phyloP scores from a whole-genome alignment of 2,113 vertebrate species.

The Ictidomys tridecemlineatus region DNA sequence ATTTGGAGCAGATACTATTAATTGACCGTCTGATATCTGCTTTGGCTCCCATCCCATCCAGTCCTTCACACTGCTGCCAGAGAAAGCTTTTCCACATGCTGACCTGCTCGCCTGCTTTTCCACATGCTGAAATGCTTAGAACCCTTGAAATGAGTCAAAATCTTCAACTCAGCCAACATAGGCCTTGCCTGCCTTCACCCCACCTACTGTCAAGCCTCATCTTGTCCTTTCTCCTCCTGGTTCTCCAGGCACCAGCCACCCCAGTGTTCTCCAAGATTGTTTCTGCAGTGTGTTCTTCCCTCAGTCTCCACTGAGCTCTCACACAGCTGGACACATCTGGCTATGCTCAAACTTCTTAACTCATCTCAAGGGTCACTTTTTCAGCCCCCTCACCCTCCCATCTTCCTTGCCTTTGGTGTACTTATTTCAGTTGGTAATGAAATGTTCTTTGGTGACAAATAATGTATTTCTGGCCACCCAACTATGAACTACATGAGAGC shows the following conservation, averaged over 20 bases:
- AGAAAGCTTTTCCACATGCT: background rate
- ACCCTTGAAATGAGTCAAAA: background rate
- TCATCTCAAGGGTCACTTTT: background rate
- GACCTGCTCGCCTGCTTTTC: background rate
- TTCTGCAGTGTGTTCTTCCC: background rate
- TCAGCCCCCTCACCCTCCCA: background rate
- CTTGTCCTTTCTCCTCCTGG: background rate
- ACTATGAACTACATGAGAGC: background rate
- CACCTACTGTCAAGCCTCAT: background rate
- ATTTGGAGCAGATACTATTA: background rate
- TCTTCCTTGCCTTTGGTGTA: background rate
- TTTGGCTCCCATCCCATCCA: background rate
- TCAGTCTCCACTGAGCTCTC: background rate
- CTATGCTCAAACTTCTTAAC: background rate
- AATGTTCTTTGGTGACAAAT: background rate
- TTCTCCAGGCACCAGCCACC: background rate
- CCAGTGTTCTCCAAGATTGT: background rate
- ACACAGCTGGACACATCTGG: background rate
- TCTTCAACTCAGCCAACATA: background rate
- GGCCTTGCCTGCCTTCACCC: background rate
- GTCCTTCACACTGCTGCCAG: background rate
- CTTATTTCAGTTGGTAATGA: slow-evolving; percentile 12
- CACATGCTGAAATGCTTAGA: background rate
- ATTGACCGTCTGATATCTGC: background rate
- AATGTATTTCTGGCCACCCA: background rate